These are phyloP conservation scores for Pteria penguin DNA, from an alignment of 2,888 invertebrate species.

Conservation along the genomic window DNA sequence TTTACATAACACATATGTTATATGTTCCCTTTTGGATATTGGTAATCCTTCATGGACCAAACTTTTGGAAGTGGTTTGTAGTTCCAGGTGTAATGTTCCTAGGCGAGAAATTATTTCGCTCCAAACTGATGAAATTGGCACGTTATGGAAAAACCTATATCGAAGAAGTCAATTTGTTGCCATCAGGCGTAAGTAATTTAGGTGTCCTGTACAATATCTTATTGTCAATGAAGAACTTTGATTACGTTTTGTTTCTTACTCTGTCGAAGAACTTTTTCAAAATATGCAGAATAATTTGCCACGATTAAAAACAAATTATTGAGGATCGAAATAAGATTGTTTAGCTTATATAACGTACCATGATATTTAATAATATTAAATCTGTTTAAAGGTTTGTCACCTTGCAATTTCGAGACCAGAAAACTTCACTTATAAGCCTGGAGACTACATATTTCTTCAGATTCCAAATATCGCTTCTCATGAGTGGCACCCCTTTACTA, in stretches of 20 bases:
- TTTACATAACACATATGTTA: slow-evolving; percentile 95
- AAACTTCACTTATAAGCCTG: slow-evolving; percentile 93
- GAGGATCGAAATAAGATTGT: too few relatives aligned
- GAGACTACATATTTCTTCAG: slow-evolving; percentile 96
- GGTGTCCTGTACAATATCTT: too few relatives aligned
- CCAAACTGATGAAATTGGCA: slow-evolving; percentile 59
- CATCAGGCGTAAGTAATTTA: slow-evolving; percentile 89
- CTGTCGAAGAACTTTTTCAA: too few relatives aligned
- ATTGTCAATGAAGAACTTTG: neutral
- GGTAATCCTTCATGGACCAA: slow-evolving; percentile 91
- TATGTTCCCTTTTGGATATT: slow-evolving; percentile 92
- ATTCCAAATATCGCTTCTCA: slow-evolving; percentile 94
- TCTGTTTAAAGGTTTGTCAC: slow-evolving; percentile 90
- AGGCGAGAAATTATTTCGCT: slow-evolving; percentile 85
- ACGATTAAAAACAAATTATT: too few relatives aligned
- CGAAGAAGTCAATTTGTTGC: slow-evolving; percentile 91
- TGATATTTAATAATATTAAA: too few relatives aligned
- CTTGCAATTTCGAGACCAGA: slow-evolving; percentile 92
- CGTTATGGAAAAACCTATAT: slow-evolving; percentile 90
- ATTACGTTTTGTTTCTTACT: too few relatives aligned
- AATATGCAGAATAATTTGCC: too few relatives aligned
- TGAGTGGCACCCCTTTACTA: slow-evolving; percentile 98
- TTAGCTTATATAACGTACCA: too few relatives aligned
- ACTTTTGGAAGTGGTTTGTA: slow-evolving; percentile 97
- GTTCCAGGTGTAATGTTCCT: slow-evolving; percentile 89